Evolutionary conservation across 2,797 vertebrate genomes (phyloP).

Genomic region (Selene dorsalis): DNA sequence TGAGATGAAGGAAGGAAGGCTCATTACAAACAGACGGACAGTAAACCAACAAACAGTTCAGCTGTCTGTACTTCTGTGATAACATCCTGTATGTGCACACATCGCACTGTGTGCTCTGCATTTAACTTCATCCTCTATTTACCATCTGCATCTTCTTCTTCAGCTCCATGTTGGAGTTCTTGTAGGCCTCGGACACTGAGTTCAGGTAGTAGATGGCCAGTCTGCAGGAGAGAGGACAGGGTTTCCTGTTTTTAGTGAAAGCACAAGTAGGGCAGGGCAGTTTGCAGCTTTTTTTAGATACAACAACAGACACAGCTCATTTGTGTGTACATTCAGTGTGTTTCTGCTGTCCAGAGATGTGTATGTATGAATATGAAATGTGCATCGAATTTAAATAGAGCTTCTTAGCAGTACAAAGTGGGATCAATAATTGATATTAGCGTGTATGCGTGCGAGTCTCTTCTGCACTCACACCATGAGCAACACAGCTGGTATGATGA

Average conservation of each 20-base stretch:
- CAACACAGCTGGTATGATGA: slow-evolving; percentile 96
- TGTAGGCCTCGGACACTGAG: slow-evolving; percentile 92
- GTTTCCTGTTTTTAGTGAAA: background rate
- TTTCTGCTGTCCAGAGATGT: slow-evolving; percentile 4
- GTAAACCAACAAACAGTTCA: background rate
- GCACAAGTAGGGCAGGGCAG: background rate
- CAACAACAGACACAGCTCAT: background rate
- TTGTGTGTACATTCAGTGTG: background rate
- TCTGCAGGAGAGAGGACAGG: slow-evolving; percentile 73
- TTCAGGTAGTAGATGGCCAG: slow-evolving; percentile 98
- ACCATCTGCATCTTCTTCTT: slow-evolving; percentile 99
- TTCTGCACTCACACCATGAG: slow-evolving; percentile 94
- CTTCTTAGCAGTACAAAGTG: too few species aligned
- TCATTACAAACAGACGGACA: background rate
- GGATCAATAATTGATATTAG: too few species aligned
- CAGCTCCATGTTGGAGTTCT: slow-evolving; percentile 90
- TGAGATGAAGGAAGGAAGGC: background rate
- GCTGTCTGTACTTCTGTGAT: background rate
- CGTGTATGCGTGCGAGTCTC: background rate
- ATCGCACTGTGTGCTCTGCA: background rate
- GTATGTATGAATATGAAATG: background rate
- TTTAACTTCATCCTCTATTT: slow-evolving; percentile 44
- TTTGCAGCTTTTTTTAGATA: background rate
- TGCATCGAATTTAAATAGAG: background rate
- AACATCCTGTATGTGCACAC: background rate